Conservation (phyloP, 1,140 invertebrate genomes). For the Zaprionus inermis region DNA sequence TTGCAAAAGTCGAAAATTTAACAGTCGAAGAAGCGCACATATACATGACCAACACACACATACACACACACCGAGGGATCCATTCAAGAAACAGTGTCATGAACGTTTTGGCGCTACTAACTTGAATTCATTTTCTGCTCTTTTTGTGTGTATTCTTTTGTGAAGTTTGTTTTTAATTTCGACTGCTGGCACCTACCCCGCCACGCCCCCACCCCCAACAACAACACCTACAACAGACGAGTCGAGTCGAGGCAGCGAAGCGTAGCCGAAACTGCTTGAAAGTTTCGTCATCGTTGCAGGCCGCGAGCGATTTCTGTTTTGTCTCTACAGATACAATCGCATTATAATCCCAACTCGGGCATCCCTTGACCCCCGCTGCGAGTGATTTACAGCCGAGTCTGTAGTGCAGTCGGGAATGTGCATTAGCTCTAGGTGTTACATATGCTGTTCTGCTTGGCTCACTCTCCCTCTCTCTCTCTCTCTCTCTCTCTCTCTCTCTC, state of each 20-base stretch:
- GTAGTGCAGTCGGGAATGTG: slow-evolving; percentile 15
- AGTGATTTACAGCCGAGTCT: slow-evolving; percentile 29
- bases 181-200: not conserved
- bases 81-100: slow-evolving; percentile 74
- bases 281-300: slow-evolving; percentile 68
- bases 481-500: not conserved
- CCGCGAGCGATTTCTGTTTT: slow-evolving; percentile 30
- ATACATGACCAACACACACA: not conserved
- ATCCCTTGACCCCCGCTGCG: not conserved
- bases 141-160: slow-evolving; percentile 37
- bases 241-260: slow-evolving; percentile 63
- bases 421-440: slow-evolving; percentile 39
- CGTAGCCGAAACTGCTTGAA: slow-evolving; percentile 67
- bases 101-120: slow-evolving; percentile 56
- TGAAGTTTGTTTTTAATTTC: slow-evolving; percentile 67
- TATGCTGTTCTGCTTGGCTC: slow-evolving; percentile 5
- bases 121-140: slow-evolving; percentile 61
- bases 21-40: slow-evolving; percentile 34
- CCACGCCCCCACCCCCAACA: not conserved
- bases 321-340: not conserved
- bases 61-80: slow-evolving; percentile 4
- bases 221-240: slow-evolving; percentile 67
- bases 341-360: slow-evolving; percentile 19
- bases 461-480: not conserved
- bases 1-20: slow-evolving; percentile 71